Base-by-base conservation (phyloP, 2,888 invertebrate species). In the Heliconius ismenius region DNA sequence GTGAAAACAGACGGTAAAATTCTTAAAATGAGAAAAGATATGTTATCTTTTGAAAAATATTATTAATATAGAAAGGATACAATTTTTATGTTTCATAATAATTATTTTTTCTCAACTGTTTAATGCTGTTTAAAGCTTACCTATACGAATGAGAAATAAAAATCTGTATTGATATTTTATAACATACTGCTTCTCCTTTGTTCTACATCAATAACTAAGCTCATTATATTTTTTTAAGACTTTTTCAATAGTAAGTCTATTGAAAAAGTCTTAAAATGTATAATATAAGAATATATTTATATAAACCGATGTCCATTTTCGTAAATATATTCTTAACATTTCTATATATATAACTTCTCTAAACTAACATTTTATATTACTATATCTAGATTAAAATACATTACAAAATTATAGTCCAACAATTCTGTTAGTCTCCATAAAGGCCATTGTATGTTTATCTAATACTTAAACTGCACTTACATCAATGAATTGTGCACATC, bases 401-500 rank as follows among this genome's bases (percentile, higher is more conserved):
- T 13, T n/a, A 28, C 2, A 69, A 54, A 69, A 10, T 68, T 15
- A 24, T 21, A 18, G 26, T 49, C 4, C 4, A 49, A 26, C 7
- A 68, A 10, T 28, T 49, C 1, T 26, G 28, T 26, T n/a, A 49
- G 32, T 11, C 1, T 26, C 4, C 13, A 70, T 54, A 28, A 54
- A 60, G 36, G 9, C n/a, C 15, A 24, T 28, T 10, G 6, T 18
- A 15, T 11, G 1, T 73, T 24, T 1, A 26, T n/a, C 9, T 15
- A 24, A 11, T 73, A 4, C 18, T 62, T 62, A 62, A 21, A 62
- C 15, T 18, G 21, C 9, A 73, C 91, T 83, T 82, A 93, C 93
- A 78, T 93, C 92, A 58, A 87, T 81, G 78, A 93, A 91, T 76
- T 93, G 90, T 13, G 98, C 98, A 81, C 98, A 96, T 68, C 98